A percentile compares a stretch with the other conserved stretches of the same genome.
Evolutionary conservation across 2,113 vertebrate genomes (phyloP).

Genomic region (Gallinago undulata): DNA sequence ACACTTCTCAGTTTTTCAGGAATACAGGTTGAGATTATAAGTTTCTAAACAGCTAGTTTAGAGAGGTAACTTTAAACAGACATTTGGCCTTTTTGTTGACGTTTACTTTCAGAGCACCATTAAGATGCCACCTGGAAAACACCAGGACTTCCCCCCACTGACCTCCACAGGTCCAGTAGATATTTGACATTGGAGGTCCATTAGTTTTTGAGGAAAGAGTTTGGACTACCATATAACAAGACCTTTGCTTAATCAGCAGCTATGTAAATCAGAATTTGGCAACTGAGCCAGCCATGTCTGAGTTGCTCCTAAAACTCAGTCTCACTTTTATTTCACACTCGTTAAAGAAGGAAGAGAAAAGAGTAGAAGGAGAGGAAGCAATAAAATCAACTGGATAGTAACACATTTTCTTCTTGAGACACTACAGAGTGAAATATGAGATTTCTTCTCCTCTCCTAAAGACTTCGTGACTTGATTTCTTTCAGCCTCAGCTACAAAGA

Average conservation of each 20-base stretch:
- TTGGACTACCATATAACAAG: neutral
- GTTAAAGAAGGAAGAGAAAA: neutral
- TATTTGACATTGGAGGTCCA: neutral
- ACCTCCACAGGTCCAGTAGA: neutral
- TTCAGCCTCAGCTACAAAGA: neutral
- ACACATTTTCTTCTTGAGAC: neutral
- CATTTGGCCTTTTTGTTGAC: neutral
- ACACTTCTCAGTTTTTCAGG: neutral
- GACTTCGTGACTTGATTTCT: neutral
- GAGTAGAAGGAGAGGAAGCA: neutral
- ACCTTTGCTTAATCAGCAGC: neutral
- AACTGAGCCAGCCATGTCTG: neutral
- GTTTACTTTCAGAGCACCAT: neutral
- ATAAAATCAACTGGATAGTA: neutral
- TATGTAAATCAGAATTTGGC: neutral
- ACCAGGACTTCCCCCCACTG: neutral
- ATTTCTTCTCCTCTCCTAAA: neutral
- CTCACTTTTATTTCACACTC: neutral
- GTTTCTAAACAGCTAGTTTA: neutral
- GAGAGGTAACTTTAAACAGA: neutral
- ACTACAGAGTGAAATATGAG: neutral
- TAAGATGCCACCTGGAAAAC: neutral
- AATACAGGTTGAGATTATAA: neutral
- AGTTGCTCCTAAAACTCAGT: neutral
- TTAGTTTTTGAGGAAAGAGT: neutral